These are phyloP conservation scores for Melanostoma mellinum DNA, from an alignment of 2,888 invertebrate species.

Conservation along the genomic window DNA sequence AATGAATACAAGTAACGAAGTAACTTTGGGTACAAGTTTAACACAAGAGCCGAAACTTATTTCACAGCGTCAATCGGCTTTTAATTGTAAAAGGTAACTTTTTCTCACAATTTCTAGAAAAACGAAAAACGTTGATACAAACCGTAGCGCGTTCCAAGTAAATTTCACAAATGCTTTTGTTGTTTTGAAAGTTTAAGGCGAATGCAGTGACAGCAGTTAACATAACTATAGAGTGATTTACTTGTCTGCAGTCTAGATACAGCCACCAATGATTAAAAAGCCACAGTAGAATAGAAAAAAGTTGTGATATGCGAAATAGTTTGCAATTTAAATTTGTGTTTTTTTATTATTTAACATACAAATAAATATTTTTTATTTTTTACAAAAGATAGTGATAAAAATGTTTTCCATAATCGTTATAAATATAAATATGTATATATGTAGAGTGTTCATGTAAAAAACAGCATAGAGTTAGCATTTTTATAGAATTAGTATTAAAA, in stretches of 20 bases:
- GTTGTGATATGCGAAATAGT: background rate
- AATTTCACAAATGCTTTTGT: background rate
- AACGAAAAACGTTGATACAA: constrained; percentile 3
- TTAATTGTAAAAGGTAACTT: constrained; percentile 33
- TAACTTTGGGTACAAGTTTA: constrained; percentile 47
- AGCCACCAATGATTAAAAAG: too few species aligned
- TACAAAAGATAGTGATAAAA: constrained; percentile 66
- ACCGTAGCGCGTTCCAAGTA: background rate
- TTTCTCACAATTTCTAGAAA: background rate
- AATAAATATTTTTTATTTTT: constrained; percentile 52
- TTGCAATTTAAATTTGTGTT: constrained; percentile 13
- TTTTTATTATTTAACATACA: constrained; percentile 55
- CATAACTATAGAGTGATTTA: too few species aligned
- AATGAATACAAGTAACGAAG: constrained; percentile 41
- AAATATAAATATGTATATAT: constrained; percentile 55
- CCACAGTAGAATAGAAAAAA: background rate
- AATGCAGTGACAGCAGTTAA: too few species aligned
- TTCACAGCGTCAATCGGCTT: constrained; percentile 36
- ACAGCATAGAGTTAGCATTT: constrained; percentile 54
- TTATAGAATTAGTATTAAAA: constrained; percentile 59
- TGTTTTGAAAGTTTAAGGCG: too few species aligned
- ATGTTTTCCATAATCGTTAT: constrained; percentile 52
- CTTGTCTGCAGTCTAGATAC: too few species aligned
- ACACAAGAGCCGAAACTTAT: constrained; percentile 42
- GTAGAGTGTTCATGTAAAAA: constrained; percentile 59